Base-by-base conservation (phyloP, 2,797 vertebrate species). In the Sebastiscus albofasciatus region DNA sequence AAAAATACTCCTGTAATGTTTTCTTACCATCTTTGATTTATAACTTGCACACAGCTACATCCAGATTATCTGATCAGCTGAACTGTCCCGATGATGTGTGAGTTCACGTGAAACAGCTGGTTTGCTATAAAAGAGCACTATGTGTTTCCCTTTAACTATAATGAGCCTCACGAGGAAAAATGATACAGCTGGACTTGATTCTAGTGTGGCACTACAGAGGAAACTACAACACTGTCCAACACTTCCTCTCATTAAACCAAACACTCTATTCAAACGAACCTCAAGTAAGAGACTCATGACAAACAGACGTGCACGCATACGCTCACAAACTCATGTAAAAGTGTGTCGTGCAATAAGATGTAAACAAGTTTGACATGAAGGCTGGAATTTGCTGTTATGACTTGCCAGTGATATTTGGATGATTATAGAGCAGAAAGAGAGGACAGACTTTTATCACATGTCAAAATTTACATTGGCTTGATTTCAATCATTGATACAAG, bases 81-180 rank as follows among this genome's bases (percentile, higher is more conserved):
- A 56, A 24, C 26, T 20, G 56, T 49, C 65, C 46, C 16, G 34
- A 9, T 39, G 56, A 64, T 54, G 61, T 67, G 22, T 72, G 12
- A 66, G 67, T 75, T 80, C 27, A 65, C 11, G 12, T 34, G 16
- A 52, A 77, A 29, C 75, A 67, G 81, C 66, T 81, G 79, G 18
- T 61, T 29, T 77, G 14, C 72, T 64, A n/a, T 26, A 29, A 62
- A 69, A 71, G 36, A 61, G 74, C 62, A 22, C 29, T 60, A 13
- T 65, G 20, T 62, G 61, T 69, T 72, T 54, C 33, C 65, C 61
- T 72, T 58, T 27, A 18, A 68, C 56, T 16, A 69, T 29, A 82
- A 86, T 67, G 74, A 84, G 83, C 60, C 20, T 67, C n/a, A 64
- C 3, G 18, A 59, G 61, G 67, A 72, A 82, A 84, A 86, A 87